Evolutionary conservation across 2,113 vertebrate species (phyloP), one percentile per base, ranked within the genome.

Genomic region (Scomber scombrus): DNA sequence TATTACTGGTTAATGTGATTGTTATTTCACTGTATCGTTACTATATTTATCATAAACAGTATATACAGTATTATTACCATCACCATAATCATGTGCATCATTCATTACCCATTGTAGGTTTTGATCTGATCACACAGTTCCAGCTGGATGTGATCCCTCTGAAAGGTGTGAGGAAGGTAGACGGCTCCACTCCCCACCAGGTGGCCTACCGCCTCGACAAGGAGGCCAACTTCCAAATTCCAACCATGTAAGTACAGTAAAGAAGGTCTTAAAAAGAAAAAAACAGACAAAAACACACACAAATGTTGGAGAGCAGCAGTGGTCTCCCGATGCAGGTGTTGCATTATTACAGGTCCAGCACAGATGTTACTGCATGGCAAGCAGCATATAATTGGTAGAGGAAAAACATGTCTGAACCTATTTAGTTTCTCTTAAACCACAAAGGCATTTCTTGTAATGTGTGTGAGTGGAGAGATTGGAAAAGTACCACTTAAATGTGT

Each of bases 161-260:
- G 70, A 95, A 93, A 81, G 95, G 95, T 3, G 95, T 96, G 76
- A 91, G 92, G 85, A 96, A 95, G 87, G 95, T 96, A 61, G 94
- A 96, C 3, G 95, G 95, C 49, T 96, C 95, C 40, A 95, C 93
- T 11, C n/a, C 93, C 29, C 93, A 92, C 51, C 95, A 96, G 92
- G 94, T 96, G 87, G 95, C 95, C 1, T 96, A 96, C 86, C 94
- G 95, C 55, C 95, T 96, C 2, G 95, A 96, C 90, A 88, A 77
- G 52, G 95, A 96, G 80, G 94, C 95, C 29, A 96, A 95, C 91
- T 96, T 96, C 87, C 95, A 96, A 87, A 95, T 96, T 90, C 95
- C 95, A 67, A 96, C 95, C 45, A 93, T 95, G 95, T 96, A 84
- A 92, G 92, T 88, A 85, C 70, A 90, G 84, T 78, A 85, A 71